Conservation (phyloP, 2,113 vertebrate species). For the Chaetura pelagica region DNA sequence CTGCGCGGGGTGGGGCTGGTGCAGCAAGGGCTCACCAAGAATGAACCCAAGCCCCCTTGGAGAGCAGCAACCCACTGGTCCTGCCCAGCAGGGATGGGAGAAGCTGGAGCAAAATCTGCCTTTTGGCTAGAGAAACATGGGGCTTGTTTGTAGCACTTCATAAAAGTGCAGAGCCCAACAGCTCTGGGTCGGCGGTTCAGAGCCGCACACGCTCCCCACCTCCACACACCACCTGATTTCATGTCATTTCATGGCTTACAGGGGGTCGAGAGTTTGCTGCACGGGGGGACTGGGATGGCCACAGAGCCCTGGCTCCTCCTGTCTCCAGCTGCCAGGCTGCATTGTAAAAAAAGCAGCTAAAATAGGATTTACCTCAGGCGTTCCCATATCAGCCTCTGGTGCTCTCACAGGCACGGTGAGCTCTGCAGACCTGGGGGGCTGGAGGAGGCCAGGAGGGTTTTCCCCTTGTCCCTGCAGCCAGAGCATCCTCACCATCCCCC, state of each 20-base stretch:
- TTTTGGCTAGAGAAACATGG: not conserved
- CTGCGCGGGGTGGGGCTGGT: not conserved
- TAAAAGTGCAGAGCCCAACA: not conserved
- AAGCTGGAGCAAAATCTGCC: not conserved
- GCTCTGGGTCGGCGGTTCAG: not conserved
- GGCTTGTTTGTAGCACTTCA: not conserved
- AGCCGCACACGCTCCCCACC: not conserved
- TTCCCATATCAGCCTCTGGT: not conserved
- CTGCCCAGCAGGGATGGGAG: fast-evolving
- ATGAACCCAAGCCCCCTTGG: fast-evolving
- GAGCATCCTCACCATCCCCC: not conserved
- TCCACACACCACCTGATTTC: not conserved
- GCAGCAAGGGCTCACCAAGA: not conserved
- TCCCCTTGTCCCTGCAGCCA: fast-evolving
- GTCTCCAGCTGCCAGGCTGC: not conserved
- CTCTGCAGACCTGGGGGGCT: not conserved
- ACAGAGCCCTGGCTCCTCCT: not conserved
- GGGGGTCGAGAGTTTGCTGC: not conserved
- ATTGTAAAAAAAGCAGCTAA: not conserved
- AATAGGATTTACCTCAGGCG: not conserved
- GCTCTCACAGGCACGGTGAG: fast-evolving
- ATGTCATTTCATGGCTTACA: not conserved
- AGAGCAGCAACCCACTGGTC: not conserved
- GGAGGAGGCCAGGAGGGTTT: fast-evolving
- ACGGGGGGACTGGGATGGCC: fast-evolving